Base-by-base conservation (phyloP, 2,888 invertebrate genomes). In the Diarsia dahlii region DNA sequence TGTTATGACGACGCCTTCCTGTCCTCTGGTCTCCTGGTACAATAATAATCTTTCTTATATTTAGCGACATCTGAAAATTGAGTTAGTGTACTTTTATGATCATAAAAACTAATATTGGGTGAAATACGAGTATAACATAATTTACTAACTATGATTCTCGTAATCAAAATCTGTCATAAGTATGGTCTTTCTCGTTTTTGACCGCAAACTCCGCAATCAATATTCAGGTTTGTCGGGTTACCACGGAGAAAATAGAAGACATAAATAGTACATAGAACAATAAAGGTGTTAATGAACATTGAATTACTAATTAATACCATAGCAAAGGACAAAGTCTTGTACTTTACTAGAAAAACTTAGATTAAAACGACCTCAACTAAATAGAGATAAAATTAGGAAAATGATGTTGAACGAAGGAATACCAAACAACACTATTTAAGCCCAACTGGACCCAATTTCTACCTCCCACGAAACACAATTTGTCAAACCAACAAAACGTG, bases 1-100 rank as follows among this genome's bases (percentile, higher is more conserved):
- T 95, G 95, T 93, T 93, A 91, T 89, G 88, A 90, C 75, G 90
- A 90, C 88, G 90, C 90, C 87, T 90, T 93, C 90, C 91, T 91
- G 89, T 86, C 48, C 68, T 84, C 88, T 89, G 87, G 34, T 77
- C 76, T 74, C 78, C 85, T 78, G 89, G 88, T 69, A 76, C 70
- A 80, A 82, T 73, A 67, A 76, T 80, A 87, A 88, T 81, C 78
- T 82, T 84, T 83, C 76, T 64, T 81, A 85, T 86, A 87, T 87
- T 71, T 67, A 71, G 64, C 78, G 74, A 79, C 70, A 73, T 70
- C 39, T 74, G 60, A 81, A 23, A 48, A 23, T 63, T 13, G 18
- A 15, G 1, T 58, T 71, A 28, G 45, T 68, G 3, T 60, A 28
- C 0, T 71, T 70, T 70, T 28, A 28, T 62, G 28, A 34, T 23